Base-by-base conservation (phyloP, 2,797 vertebrate species). In the Carapus acus region DNA sequence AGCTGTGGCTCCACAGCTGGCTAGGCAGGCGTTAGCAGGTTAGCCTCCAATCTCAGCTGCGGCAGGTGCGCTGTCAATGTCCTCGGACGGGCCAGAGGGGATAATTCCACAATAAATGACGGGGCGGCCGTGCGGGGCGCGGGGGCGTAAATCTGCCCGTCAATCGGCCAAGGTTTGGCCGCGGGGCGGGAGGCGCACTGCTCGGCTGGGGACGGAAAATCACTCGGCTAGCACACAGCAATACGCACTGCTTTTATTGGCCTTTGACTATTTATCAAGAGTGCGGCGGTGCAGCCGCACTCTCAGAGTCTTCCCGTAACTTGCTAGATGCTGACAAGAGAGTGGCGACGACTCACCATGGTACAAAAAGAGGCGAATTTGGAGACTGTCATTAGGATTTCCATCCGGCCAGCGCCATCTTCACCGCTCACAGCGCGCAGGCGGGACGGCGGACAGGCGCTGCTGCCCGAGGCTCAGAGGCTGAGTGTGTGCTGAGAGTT, bases 351-450 rank as follows among this genome's bases (percentile, higher is more conserved):
- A 82, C 94, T 90, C 86, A 95, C 93, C 94, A 94, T 96, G 93
- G 92, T 97, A 96, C 93, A 96, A 92, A 94, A 92, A 87, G 93
- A 95, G 88, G 91, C 93, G 90, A 97, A 91, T 91, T 94, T 97
- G 88, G 93, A 94, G 89, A 97, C 91, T 89, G 93, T 97, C 93
- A 96, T 96, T 91, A 97, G 93, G 91, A 94, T 94, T 95, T 96
- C 92, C 93, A 94, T 94, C 91, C 93, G 91, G 89, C 90, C 90
- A 91, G 90, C 92, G 94, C 93, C 94, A 95, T 96, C 92, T 94
- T 94, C 90, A 86, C 89, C 88, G 5, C 4, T 9, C 86, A 88
- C 88, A 88, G 88, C 81, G 86, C 84, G 79, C 75, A 83, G 79
- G 84, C 74, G 77, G 74, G 76, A 72, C 70, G 63, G 64, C 56